A percentile compares a stretch with the other conserved stretches of the same genome.
Evolutionary conservation across 2,797 vertebrate genomes (phyloP).

Genomic region (Tenualosa thibaudeaui): DNA sequence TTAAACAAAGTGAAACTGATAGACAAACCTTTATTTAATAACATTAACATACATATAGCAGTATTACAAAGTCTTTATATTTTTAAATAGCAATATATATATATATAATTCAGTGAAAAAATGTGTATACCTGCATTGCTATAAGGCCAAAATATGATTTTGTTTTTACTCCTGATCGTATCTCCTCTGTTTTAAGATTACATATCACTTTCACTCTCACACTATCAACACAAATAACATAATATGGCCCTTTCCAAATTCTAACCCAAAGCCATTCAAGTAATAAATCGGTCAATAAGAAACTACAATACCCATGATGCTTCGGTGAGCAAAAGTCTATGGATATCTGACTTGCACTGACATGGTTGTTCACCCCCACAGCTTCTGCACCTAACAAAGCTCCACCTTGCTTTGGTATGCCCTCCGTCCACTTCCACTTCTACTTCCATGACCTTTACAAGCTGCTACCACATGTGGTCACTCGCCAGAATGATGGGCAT

Average conservation of each 20-base stretch:
- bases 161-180: constrained; percentile 58
- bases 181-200: constrained; percentile 35
- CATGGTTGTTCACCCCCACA: neutral
- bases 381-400: neutral
- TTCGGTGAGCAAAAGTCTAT: neutral
- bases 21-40: constrained; percentile 83
- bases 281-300: neutral
- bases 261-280: neutral
- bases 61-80: constrained; percentile 79
- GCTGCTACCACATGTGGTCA: constrained; percentile 66
- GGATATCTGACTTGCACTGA: neutral
- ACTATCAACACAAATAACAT: neutral
- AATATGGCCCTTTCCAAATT: neutral
- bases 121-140: constrained; percentile 80
- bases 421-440: neutral
- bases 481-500: constrained; percentile 29
- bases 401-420: neutral
- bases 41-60: constrained; percentile 76
- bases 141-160: constrained; percentile 77
- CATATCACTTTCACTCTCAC: neutral
- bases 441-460: constrained; percentile 40
- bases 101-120: constrained; percentile 72
- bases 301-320: neutral
- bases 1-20: constrained; percentile 73
- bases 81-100: constrained; percentile 79